Base-by-base conservation (phyloP, 2,888 invertebrate species). In the Acleris holmiana region DNA sequence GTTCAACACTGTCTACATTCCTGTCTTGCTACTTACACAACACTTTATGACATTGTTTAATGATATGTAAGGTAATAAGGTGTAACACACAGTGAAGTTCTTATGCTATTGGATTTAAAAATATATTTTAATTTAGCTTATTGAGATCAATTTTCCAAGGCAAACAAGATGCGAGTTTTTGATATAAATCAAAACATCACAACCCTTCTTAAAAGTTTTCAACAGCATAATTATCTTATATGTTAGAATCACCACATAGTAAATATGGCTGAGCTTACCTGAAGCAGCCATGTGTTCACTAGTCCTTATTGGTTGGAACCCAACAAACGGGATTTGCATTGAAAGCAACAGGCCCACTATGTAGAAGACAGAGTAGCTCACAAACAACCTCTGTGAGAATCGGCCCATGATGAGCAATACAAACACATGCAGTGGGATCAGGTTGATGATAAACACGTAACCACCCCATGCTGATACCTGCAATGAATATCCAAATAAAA, bases 251-350 rank as follows among this genome's bases (percentile, higher is more conserved):
- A 29, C 29, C 29, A 1, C 29, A 29, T 48, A 21, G 18, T 48
- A 44, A 4, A 44, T 17, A 8, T 17, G n/a, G 6, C 17, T 17
- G 17, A 44, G 5, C 44, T 17, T 48, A 96, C 97, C 97, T 78
- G 97, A 96, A 44, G 99, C 99, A 46, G 99, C 99, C 99, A 99
- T 99, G 83, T 99, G 99, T 89, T 99, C 99, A 81, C 99, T 99
- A 3, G 99, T 99, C 61, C 99, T 94, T 68, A 99, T 98, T 8
- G 99, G 99, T 89, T 99, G 99, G 93, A 99, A 99, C 21, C 99
- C 99, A 57, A 97, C 97, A 83, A 98, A 97, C 7, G 98, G 97
- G 75, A 97, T 96, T 93, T 99, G 99, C 99, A 99, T 99, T 61
- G 99, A 99, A 76, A 99, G 94, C 67, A 99, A 89, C 49, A 99